Conservation (phyloP, 2,113 vertebrate genomes). For the Tinamus guttatus region DNA sequence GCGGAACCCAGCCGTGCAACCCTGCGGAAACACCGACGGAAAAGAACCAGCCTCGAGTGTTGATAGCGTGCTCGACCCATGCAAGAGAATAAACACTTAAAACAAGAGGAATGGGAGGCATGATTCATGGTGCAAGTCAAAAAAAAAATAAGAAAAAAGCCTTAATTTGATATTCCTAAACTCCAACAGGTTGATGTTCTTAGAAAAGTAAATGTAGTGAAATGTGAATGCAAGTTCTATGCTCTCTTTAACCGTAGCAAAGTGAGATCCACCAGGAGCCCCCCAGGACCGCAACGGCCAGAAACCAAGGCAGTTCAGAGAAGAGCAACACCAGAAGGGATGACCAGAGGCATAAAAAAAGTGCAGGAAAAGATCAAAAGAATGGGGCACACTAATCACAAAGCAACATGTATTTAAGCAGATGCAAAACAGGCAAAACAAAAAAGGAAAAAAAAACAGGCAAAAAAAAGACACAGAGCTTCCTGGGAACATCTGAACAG, state of each 20-base stretch:
- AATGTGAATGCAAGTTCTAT: background rate
- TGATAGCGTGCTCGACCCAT: background rate
- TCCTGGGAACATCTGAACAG: background rate
- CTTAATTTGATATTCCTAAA: background rate
- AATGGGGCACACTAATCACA: background rate
- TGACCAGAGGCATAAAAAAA: background rate
- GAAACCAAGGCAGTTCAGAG: background rate
- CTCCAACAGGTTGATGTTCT: background rate
- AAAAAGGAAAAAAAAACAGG: background rate
- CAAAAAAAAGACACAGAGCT: background rate
- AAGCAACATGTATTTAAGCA: background rate
- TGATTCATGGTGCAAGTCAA: background rate
- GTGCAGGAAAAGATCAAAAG: background rate
- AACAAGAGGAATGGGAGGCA: background rate
- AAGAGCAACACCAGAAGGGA: background rate
- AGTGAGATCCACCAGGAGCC: background rate
- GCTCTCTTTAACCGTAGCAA: background rate
- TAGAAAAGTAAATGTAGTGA: background rate
- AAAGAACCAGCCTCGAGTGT: accelerated
- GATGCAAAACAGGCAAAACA: background rate
- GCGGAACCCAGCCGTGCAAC: too few species aligned
- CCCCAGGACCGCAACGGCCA: background rate
- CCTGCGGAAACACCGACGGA: background rate
- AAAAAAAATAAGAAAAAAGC: background rate
- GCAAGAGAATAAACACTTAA: accelerated